Base-by-base conservation (phyloP, 1,140 invertebrate species). In the Cephus cinctus region DNA sequence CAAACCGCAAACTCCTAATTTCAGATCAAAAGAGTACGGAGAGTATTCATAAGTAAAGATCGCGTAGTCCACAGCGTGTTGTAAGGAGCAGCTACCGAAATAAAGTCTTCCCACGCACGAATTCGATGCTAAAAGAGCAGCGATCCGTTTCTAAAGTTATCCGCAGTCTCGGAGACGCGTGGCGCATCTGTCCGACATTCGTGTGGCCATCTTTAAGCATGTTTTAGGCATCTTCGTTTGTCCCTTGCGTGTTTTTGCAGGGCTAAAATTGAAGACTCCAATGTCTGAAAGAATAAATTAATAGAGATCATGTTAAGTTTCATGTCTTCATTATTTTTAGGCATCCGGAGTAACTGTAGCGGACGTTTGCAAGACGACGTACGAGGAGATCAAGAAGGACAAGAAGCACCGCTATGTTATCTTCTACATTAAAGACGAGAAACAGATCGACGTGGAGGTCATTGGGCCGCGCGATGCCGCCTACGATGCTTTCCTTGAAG, bases 381-480 rank as follows among this genome's bases (percentile, higher is more conserved):
- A 95, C 78, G 92, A 96, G 76, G 92, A 95, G 81, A 95, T 96
- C 57, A 96, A 96, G 80, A 95, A 96, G 81, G 92, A 95, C 76
- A 96, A 96, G 80, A 95, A 95, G 69, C 91, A 95, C 80, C 89
- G 94, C 68, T 96, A 95, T 80, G 92, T 95, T 42, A 92, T 96
- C 68, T 96, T 95, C 77, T 92, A 88, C 78, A 96, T 96, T 75
- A 89, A 91, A 63, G 92, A 96, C 76, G 92, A 95, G 73, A 93
- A 91, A 76, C 90, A 93, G 81, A 94, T 94, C 69, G 90, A 94
- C 75, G 90, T 94, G 31, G 91, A 94, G 80, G 86, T 87, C 43
- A 86, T 93, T 67, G 89, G 90, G 75, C 81, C 87, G 42, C 83
- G 94, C 50, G 90, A 94, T 68, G 87, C 90, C 34, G 84, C 86